phyloP scores from a whole-genome alignment of 2,797 vertebrate genomes.

The Semaprochilodus insignis region DNA sequence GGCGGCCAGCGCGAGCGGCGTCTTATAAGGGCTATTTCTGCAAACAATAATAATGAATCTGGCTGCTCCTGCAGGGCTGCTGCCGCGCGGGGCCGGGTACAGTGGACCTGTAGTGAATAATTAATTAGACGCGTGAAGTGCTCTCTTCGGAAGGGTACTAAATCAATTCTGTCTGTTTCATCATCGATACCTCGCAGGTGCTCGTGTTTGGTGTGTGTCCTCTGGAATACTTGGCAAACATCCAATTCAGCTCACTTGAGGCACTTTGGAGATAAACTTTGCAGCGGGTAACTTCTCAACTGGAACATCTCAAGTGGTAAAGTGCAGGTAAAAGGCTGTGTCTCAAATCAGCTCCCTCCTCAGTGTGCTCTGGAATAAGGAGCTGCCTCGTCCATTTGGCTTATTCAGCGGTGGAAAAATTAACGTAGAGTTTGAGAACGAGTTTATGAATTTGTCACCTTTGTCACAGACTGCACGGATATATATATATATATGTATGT shows the following conservation, averaged over 20 bases:
- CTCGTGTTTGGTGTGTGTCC: background rate
- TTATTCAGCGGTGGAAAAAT: too few species aligned
- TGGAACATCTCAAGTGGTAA: background rate
- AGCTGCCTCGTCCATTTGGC: too few species aligned
- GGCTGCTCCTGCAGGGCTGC: conserved; percentile 30
- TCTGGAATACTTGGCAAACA: background rate
- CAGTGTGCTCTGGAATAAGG: background rate
- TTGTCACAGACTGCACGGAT: too few species aligned
- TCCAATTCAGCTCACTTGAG: conserved; percentile 26
- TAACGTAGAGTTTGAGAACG: too few species aligned
- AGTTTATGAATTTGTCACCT: too few species aligned
- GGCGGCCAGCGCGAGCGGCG: background rate
- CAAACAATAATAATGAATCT: conserved; percentile 65
- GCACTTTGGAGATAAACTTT: conserved; percentile 6
- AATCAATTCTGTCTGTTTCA: conserved; percentile 21
- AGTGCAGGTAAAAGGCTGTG: background rate
- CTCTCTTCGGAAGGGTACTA: background rate
- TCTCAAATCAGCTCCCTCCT: background rate
- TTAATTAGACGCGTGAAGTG: conserved; percentile 6
- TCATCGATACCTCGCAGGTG: conserved; percentile 26
- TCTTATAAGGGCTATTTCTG: conserved; percentile 46
- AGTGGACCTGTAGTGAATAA: conserved; percentile 44
- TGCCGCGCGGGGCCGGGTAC: conserved; percentile 30
- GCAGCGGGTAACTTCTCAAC: background rate
- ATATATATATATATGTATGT: too few species aligned